These are phyloP conservation scores for Tenrec ecaudatus DNA, from an alignment of 2,113 vertebrate genomes.

Conservation along the genomic window DNA sequence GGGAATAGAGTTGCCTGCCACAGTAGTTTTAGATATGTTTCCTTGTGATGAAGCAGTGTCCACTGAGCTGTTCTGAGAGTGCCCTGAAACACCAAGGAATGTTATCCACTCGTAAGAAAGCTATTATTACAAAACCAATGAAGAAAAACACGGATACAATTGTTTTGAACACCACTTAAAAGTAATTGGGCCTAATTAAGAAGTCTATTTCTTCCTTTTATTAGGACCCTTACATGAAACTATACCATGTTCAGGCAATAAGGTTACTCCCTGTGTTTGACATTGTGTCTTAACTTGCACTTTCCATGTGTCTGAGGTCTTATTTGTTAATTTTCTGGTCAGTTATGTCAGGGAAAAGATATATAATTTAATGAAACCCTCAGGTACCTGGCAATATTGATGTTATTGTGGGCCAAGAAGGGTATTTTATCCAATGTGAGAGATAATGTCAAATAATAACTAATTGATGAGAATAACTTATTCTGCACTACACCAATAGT, in stretches of 20 bases:
- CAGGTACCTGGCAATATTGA: neutral
- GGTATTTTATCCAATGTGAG: neutral
- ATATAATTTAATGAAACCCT: neutral
- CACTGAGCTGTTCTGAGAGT: neutral
- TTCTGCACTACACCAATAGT: conserved; percentile 13
- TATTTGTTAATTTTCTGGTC: neutral
- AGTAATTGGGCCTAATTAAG: neutral
- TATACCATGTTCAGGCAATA: neutral
- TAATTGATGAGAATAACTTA: conserved; percentile 29
- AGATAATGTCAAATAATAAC: conserved; percentile 45
- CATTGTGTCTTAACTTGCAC: neutral
- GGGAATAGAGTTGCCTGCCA: conserved; percentile 60
- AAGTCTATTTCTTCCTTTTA: neutral
- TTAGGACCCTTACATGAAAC: neutral
- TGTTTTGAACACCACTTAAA: conserved; percentile 27
- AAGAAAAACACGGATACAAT: conserved; percentile 23
- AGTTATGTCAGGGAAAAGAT: neutral
- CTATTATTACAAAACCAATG: conserved; percentile 23
- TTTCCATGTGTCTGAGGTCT: neutral
- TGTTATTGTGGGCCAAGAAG: neutral
- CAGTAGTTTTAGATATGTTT: conserved; percentile 6
- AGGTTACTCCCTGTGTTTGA: neutral
- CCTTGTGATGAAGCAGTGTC: conserved; percentile 54
- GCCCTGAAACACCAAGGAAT: neutral
- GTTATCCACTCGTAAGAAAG: conserved; percentile 21